phyloP scores from a whole-genome alignment of 2,888 invertebrate genomes.

The Macroteleia sp. region DNA sequence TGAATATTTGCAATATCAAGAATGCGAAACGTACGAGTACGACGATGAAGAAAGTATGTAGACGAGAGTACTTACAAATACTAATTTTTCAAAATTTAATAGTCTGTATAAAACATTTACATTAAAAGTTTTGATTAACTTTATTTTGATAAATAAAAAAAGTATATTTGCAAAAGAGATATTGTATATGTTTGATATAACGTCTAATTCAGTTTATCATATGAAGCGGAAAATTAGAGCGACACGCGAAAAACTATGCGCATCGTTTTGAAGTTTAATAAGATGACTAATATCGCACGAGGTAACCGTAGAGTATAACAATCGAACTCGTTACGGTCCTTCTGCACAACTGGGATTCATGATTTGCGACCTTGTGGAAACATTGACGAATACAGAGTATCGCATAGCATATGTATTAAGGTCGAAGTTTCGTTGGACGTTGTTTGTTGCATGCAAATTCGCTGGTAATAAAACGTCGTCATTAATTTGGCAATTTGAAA shows the following conservation, averaged over 20 bases:
- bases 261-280: conserved; percentile 12
- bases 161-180: no score
- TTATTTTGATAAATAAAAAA: no score
- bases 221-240: neutral
- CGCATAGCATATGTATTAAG: conserved; percentile 17
- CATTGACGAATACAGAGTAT: conserved; percentile 22
- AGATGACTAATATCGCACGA: conserved; percentile 22
- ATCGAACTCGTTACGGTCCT: conserved; percentile 22
- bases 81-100: no score
- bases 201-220: neutral
- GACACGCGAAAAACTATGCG: neutral
- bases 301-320: conserved; percentile 22
- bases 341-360: conserved; percentile 18
- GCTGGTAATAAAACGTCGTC: conserved; percentile 7
- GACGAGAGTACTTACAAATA: conserved; percentile 12
- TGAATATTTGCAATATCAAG: conserved; percentile 97
- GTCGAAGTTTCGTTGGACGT: conserved; percentile 26
- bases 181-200: no score
- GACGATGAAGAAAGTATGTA: conserved; percentile 1
- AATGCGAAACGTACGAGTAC: conserved; percentile 76
- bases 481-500: neutral
- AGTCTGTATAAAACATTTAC: no score
- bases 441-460: conserved; percentile 21
- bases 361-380: conserved; percentile 31
- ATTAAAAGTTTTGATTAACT: no score